Percentiles rank a stretch among this genome's conserved stretches.
Evolutionary conservation across 2,113 vertebrate genomes (phyloP).

Genomic region (Odocoileus virginianus): DNA sequence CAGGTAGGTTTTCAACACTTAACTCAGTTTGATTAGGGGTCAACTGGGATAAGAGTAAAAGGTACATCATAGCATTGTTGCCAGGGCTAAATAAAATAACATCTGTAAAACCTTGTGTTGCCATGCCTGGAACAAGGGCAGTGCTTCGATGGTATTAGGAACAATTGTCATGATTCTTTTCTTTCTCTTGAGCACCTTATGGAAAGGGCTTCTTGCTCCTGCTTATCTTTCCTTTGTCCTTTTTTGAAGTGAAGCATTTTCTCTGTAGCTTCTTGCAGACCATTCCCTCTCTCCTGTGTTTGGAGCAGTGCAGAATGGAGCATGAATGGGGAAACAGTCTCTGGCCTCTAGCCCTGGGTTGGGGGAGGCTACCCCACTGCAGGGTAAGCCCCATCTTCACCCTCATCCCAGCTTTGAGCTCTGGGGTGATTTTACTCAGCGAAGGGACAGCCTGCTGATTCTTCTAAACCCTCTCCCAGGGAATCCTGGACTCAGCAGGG

Average conservation of each 20-base stretch:
- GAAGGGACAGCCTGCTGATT: not conserved
- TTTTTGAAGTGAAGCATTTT: not conserved
- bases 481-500: not conserved
- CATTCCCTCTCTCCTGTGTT: not conserved
- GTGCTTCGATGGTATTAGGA: not conserved
- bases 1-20: not conserved
- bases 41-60: not conserved
- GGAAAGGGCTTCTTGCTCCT: not conserved
- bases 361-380: not conserved
- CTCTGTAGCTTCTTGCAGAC: not conserved
- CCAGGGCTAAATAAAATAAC: not conserved
- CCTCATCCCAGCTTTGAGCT: not conserved
- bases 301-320: not conserved
- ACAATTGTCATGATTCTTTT: not conserved
- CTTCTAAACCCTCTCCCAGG: not conserved
- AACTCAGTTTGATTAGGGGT: not conserved
- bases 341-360: not conserved
- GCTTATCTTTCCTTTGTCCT: not conserved
- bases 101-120: not conserved
- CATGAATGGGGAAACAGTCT: not conserved
- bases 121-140: not conserved
- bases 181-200: not conserved
- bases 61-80: not conserved
- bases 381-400: not conserved
- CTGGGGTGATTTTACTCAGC: not conserved